A percentile compares a stretch with the other conserved stretches of the same genome.
These are phyloP conservation scores for Antechinus stuartii DNA, from an alignment of 2,113 vertebrate species.

Conservation along the genomic window DNA sequence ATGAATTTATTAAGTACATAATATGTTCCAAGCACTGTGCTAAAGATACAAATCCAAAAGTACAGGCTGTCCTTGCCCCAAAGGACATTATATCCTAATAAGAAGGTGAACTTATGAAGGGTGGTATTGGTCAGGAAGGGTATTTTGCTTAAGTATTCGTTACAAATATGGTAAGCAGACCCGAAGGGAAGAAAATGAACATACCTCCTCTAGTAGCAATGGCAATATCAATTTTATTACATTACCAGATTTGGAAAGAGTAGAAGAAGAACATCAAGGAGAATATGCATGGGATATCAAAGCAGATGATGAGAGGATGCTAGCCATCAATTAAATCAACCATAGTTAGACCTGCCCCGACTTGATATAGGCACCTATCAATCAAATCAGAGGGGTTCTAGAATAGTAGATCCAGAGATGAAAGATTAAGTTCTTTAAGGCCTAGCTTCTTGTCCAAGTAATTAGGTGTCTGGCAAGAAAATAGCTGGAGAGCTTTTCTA, in stretches of 20 bases:
- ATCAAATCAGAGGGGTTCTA: background rate
- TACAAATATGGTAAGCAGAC: background rate
- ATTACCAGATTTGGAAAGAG: background rate
- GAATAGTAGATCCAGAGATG: background rate
- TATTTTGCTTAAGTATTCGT: background rate
- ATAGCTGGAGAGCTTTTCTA: background rate
- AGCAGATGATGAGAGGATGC: background rate
- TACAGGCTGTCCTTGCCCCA: background rate
- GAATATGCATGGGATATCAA: background rate
- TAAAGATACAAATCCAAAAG: background rate
- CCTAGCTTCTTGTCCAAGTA: background rate
- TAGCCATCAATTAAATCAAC: background rate
- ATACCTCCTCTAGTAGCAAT: background rate
- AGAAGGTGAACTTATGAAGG: background rate
- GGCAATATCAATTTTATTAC: background rate
- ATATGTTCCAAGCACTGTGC: background rate
- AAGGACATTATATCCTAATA: background rate
- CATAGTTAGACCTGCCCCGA: background rate
- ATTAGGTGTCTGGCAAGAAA: background rate
- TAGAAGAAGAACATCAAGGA: background rate
- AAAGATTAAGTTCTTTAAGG: background rate
- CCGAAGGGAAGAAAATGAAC: background rate
- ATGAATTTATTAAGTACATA: background rate
- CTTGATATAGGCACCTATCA: background rate
- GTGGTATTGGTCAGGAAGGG: background rate